These are phyloP conservation scores for Champsocephalus esox DNA, from an alignment of 2,797 vertebrate species.

Conservation along the genomic window DNA sequence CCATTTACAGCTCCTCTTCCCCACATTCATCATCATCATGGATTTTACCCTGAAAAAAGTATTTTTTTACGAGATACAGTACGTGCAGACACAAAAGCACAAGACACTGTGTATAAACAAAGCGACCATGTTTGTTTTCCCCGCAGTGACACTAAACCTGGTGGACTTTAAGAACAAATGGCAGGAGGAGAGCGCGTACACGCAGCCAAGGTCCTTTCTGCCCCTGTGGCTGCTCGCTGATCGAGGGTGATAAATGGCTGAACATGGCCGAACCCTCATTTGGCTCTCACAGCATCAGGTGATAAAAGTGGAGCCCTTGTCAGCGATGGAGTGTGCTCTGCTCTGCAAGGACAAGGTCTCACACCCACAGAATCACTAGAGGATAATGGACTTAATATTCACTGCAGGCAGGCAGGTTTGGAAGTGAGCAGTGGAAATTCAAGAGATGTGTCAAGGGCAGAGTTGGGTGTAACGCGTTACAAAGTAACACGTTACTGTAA, in stretches of 20 bases:
- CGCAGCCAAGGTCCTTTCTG: conserved; percentile 80
- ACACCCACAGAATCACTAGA: conserved; percentile 59
- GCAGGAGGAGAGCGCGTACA: conserved; percentile 49
- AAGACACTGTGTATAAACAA: conserved; percentile 54
- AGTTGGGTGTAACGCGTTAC: no score
- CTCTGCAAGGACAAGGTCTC: conserved; percentile 82
- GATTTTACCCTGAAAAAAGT: conserved; percentile 43
- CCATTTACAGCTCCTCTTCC: conserved; percentile 45
- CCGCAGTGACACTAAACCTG: conserved; percentile 65
- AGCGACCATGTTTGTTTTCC: conserved; percentile 58
- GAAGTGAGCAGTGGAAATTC: conserved; percentile 45
- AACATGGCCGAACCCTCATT: conserved; percentile 79
- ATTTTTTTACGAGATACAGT: conserved; percentile 26
- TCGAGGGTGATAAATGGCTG: conserved; percentile 79
- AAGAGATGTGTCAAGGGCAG: conserved; percentile 26
- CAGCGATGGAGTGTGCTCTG: conserved; percentile 70
- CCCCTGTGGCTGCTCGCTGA: conserved; percentile 74
- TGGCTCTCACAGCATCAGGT: conserved; percentile 77
- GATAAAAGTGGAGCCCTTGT: conserved; percentile 81
- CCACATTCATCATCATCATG: conserved; percentile 55
- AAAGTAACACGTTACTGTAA: no score
- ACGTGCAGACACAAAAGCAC: background rate
- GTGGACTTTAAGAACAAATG: conserved; percentile 74
- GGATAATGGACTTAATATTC: conserved; percentile 74
- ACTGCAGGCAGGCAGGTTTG: conserved; percentile 50